Base-by-base conservation (phyloP, 2,113 vertebrate species). In the Zosterops japonicus region DNA sequence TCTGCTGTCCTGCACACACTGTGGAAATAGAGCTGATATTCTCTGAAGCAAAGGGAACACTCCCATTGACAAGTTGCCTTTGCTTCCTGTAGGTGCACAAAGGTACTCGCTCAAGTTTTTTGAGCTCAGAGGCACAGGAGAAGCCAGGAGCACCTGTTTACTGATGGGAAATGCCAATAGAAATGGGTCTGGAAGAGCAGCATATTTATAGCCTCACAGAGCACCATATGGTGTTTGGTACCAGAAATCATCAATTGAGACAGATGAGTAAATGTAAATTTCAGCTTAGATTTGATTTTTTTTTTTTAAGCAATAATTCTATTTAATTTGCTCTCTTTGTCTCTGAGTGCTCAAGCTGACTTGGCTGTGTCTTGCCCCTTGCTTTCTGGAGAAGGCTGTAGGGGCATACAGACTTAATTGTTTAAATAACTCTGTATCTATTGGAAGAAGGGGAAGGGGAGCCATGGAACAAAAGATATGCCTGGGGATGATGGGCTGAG, bases 111-210 rank as follows among this genome's bases (percentile, higher is more conserved):
- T 64, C 24, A n/a, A 80, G 41, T 69, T 79, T 95, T 95, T 80
- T 72, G 74, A 63, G 60, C 86, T 93, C 16, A 14, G 56, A 74
- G 88, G 90, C 90, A 46, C 24, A 60, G 56, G 52, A 94, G 72
- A 92, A 93, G 64, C 47, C 71, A 81, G 68, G 24, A 94, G 88
- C 88, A 95, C 93, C 83, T 94, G 90, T 83, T 90, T 93, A 81
- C 87, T 95, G 91, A 67, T 93, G 87, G 93, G 78, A 95, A 96
- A 86, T 93, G 75, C 82, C 91, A 90, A 74, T 86, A 83, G 92
- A 94, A 96, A 93, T n/a, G 22, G 90, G 84, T 90, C 71, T 89
- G 59, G 85, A 76, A 93, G 28, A 88, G 35, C 47, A 90, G 78
- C 4, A 2, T 93, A 74, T 95, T 95, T 95, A 95, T 86, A 92